Evolutionary conservation across 2,888 invertebrate genomes (phyloP).

Genomic region (Epinotia ramella): DNA sequence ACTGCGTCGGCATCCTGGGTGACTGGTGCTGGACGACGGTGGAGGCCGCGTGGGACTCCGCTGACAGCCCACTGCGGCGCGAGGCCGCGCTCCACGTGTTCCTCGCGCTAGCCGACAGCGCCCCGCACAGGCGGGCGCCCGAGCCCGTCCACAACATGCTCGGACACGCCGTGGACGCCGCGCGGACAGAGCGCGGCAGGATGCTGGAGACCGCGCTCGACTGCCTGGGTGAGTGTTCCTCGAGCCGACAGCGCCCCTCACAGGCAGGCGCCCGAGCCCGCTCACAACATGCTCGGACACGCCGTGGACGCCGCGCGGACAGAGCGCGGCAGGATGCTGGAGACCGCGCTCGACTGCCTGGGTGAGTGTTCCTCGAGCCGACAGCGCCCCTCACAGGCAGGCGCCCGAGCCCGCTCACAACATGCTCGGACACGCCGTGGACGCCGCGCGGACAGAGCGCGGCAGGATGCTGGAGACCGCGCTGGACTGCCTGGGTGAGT

Average conservation of each 20-base stretch:
- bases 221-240: conserved; percentile 85
- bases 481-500: conserved; percentile 88
- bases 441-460: conserved; percentile 50
- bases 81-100: conserved; percentile 84
- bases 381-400: conserved; percentile 1
- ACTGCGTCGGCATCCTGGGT: conserved; percentile 93
- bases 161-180: conserved; percentile 62
- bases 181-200: conserved; percentile 67
- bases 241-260: background rate
- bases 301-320: conserved; percentile 48
- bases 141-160: conserved; percentile 74
- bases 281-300: conserved; percentile 1
- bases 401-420: background rate
- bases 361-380: conserved; percentile 65
- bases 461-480: conserved; percentile 88
- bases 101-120: conserved; percentile 81
- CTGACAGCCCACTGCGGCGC: conserved; percentile 84
- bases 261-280: background rate
- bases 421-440: conserved; percentile 10
- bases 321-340: conserved; percentile 83
- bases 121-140: conserved; percentile 72
- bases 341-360: conserved; percentile 91
- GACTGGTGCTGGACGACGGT: conserved; percentile 90
- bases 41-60: conserved; percentile 86
- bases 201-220: conserved; percentile 90